Evolutionary conservation across 2,113 vertebrate species (phyloP), one percentile per base, ranked within the genome.

Genomic region (Puffinus mauretanicus): DNA sequence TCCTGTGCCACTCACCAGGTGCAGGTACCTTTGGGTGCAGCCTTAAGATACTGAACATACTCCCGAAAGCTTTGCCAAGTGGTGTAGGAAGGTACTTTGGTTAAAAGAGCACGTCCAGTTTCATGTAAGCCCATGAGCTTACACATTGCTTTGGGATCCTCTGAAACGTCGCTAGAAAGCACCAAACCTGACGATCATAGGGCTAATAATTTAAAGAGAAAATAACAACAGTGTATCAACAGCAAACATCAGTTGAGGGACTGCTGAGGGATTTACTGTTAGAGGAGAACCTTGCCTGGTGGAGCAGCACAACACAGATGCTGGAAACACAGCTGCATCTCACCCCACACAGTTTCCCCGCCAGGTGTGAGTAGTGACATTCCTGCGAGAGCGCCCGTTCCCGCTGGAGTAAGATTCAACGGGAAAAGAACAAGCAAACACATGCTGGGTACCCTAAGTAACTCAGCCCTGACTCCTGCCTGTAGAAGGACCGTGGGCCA

Each of bases 371-470:
- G 38, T 1, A 42, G 42, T 3, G 1, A 12, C 38, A 2, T 5
- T 42, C 49, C 55, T 42, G 44, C 1, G 3, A 29, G 20, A 64
- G 26, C 3, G 0, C 32, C n/a, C 2, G 0, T 32, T 47, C 38
- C 32, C 1, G 1, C 17, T 0, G 1, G 29, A 58, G 29, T 21
- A 29, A 40, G 58, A 61, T 21, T 57, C n/a, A 71, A 46, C 0
- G 6, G 51, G 54, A 71, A 62, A 69, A 55, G 16, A 38, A 58
- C 38, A 58, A 76, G 66, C 26, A 78, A 38, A 65, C 6, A 54
- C 0, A 0, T n/a, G 24, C 44, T 1, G 0, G 42, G 24, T 5
- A 19, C 25, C 27, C n/a, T 1, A 9, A 49, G 67, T 7, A 32
- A 6, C 78, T 36, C n/a, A 22, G 66, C 29, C 19, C 34, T 7